A percentile compares a stretch with the other conserved stretches of the same genome.
Conservation (phyloP, 1,140 invertebrate species). For the Temnothorax longispinosus region DNA sequence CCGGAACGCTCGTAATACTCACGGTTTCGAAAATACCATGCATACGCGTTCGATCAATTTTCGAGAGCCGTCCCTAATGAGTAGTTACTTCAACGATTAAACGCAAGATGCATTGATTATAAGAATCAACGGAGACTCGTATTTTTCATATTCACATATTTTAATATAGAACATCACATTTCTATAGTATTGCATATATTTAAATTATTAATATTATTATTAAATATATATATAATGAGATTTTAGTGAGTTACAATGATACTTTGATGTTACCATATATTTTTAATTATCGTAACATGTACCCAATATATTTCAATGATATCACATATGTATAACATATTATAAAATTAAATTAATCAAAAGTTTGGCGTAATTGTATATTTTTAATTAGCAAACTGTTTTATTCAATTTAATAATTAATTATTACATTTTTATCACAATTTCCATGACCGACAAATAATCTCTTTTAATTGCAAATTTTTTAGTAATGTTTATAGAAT, state of each 20-base stretch:
- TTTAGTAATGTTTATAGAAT: neutral
- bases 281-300: neutral
- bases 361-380: neutral
- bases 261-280: neutral
- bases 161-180: neutral
- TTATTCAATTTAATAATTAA: constrained; percentile 20
- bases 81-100: constrained; percentile 4
- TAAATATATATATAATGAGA: neutral
- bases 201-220: neutral
- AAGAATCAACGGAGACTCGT: neutral
- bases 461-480: neutral
- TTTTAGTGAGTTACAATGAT: neutral
- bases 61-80: neutral
- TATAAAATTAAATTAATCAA: constrained; percentile 8
- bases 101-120: neutral
- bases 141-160: neutral
- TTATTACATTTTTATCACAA: neutral
- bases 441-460: too few species aligned
- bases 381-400: constrained; percentile 14
- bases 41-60: constrained; percentile 8
- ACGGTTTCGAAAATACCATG: neutral
- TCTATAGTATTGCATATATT: neutral
- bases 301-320: neutral
- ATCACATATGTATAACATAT: neutral
- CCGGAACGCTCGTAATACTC: neutral